Conservation (phyloP, 2,797 vertebrate genomes). For the Sebastes nivosus region DNA sequence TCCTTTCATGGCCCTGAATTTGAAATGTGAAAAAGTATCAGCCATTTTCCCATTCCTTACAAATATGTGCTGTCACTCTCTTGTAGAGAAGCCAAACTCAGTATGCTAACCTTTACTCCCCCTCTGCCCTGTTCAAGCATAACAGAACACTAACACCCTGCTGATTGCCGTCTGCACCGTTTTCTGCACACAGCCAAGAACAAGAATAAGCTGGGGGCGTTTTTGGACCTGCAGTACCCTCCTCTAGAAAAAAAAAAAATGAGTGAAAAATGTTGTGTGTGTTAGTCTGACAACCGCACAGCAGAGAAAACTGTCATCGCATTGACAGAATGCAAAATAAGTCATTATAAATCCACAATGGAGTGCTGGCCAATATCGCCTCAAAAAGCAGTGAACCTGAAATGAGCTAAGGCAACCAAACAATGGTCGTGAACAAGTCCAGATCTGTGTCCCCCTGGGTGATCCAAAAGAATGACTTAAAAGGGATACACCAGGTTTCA, state of each 20-base stretch:
- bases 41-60: not conserved
- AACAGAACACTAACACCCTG: slow-evolving; percentile 4
- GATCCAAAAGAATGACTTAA: not conserved
- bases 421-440: not conserved
- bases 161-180: slow-evolving; percentile 9
- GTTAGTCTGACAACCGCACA: slow-evolving; percentile 18
- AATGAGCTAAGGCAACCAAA: slow-evolving; percentile 26
- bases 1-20: not conserved
- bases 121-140: not conserved
- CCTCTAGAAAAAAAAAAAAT: slow-evolving; percentile 20
- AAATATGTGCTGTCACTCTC: not conserved
- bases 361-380: not conserved
- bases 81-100: not conserved
- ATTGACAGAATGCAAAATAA: slow-evolving; percentile 37
- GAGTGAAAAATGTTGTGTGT: slow-evolving; percentile 30
- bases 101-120: not conserved
- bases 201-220: slow-evolving; percentile 8
- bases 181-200: slow-evolving; percentile 42
- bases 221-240: slow-evolving; percentile 13
- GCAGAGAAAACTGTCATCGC: slow-evolving; percentile 9
- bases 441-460: not conserved
- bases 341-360: slow-evolving; percentile 27
- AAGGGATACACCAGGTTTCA: not conserved
- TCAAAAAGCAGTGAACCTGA: not conserved
- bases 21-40: not conserved